phyloP scores from a whole-genome alignment of 2,888 invertebrate species.

The Brachylomia viminalis region DNA sequence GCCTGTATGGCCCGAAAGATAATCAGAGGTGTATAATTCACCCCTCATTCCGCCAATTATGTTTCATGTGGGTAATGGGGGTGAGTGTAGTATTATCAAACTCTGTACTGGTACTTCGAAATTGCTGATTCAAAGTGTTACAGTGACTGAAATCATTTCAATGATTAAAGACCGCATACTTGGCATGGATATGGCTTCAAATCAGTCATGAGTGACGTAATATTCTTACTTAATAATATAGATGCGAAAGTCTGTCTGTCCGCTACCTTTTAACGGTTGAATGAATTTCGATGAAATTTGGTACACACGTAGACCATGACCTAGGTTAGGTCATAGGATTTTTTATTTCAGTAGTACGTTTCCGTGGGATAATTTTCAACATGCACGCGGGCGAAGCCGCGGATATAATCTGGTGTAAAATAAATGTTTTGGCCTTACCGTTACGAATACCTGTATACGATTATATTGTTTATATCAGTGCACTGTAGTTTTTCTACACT shows the following conservation, averaged over 20 bases:
- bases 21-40: not conserved
- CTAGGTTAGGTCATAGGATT: not conserved
- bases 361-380: not conserved
- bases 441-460: not conserved
- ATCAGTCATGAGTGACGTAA: not conserved
- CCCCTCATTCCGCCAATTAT: not conserved
- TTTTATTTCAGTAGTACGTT: not conserved
- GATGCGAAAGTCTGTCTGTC: not conserved
- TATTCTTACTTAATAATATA: not conserved
- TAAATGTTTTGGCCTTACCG: slow-evolving; percentile 5
- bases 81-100: not conserved
- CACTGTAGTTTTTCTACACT: not conserved
- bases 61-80: not conserved
- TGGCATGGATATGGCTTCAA: not conserved
- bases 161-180: not conserved
- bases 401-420: not conserved
- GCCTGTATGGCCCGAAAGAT: not conserved
- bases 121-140: too few relatives aligned
- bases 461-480: slow-evolving; percentile 2
- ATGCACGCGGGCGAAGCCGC: not conserved
- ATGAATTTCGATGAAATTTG: not conserved
- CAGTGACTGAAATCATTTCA: not conserved
- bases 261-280: not conserved
- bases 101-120: not conserved
- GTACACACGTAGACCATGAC: not conserved